Evolutionary conservation across 53 echinoderm and acorn worm species (phyloP).

Genomic region (Patiria pectinifera): DNA sequence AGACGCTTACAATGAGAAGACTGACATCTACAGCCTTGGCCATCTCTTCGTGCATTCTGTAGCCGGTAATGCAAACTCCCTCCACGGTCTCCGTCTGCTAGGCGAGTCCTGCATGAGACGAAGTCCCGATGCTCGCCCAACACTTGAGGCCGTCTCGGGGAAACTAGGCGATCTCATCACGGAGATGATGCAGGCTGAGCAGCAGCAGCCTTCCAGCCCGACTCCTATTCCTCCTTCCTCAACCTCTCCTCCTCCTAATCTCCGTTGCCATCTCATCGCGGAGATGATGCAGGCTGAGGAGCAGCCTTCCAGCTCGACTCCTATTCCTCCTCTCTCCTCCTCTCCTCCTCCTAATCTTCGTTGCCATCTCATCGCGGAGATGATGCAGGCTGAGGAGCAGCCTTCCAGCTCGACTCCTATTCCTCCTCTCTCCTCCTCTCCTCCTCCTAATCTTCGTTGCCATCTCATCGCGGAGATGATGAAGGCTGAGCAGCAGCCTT

Average conservation of each 20-base stretch:
- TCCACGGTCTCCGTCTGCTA: conserved; percentile 6
- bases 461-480: not conserved
- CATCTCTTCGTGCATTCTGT: conserved; percentile 16
- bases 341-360: not conserved
- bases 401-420: not conserved
- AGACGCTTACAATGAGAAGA: not conserved
- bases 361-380: not conserved
- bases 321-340: not conserved
- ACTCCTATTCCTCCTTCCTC: not conserved
- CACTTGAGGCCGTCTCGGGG: not conserved
- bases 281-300: not conserved
- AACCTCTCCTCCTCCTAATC: not conserved
- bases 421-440: not conserved
- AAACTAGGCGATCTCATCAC: not conserved
- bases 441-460: not conserved
- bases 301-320: not conserved
- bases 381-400: not conserved
- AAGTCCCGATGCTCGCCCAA: not conserved
- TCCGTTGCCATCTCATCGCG: not conserved
- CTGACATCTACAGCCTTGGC: conserved; percentile 48
- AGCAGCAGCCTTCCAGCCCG: not conserved
- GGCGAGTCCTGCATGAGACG: conserved; percentile 50
- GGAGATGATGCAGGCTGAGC: not conserved
- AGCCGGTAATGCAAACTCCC: not conserved
- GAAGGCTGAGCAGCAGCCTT: not conserved